Base-by-base conservation (phyloP, 2,797 vertebrate genomes). In the Hoplostethus mediterraneus region DNA sequence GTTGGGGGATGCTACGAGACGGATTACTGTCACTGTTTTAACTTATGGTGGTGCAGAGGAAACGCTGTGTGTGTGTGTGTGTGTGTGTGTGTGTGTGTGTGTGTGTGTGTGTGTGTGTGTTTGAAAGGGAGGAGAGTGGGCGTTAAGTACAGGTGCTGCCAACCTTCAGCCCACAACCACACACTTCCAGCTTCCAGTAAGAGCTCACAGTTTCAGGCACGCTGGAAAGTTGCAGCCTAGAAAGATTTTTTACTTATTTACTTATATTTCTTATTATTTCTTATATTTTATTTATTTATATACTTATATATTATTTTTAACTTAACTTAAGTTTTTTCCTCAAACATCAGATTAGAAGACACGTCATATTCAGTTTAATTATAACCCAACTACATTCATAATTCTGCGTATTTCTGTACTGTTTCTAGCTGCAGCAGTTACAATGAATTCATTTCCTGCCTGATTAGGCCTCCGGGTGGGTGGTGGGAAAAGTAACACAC, bases 11-110 rank as follows among this genome's bases (percentile, higher is more conserved):
- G 80, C 71, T 65, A 71, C 38, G 49, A 81, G 84, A 85, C 79
- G 89, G 91, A 92, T 92, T 89, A 88, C 73, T 86, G 87, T 92
- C 90, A 87, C 55, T 12, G 38, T 44, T 77, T 79, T 67, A 81
- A 83, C 72, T 87, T 83, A 28, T 21, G 47, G 16, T 63, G 67
- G 16, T 63, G 67, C 45, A 48, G 30, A 52, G 45, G 58, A 61
- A 72, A 73, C 63, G 40, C 61, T n/a, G 13, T 58, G 28, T 58
- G 53, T 54, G 65, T 71, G 68, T 59, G 65, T 67, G 54, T 49
- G 44, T 76, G 60, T 57, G 54, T 47, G 53, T 53, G 33, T 42
- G 70, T 44, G 56, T 75, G 28, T 58, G 53, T 54, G 65, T 71
- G 68, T 59, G 65, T 67, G 54, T 49, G 44, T 76, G 60, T 57